Evolutionary conservation across 2,113 vertebrate species (phyloP), one percentile per base, ranked within the genome.

Genomic region (Todiramphus chloris): DNA sequence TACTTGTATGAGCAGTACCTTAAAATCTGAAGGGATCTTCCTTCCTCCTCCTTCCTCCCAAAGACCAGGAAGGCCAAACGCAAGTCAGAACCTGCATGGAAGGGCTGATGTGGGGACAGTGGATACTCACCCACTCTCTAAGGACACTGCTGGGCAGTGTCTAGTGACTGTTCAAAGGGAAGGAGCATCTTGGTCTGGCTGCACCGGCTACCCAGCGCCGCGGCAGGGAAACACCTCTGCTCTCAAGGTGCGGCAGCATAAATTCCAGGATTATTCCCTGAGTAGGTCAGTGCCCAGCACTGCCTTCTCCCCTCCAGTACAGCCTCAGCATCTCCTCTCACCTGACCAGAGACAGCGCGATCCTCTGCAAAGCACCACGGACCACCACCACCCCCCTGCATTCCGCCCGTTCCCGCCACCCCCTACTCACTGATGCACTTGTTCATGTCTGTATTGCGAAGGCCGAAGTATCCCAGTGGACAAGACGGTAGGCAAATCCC

Each of bases 401-500:
- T n/a, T 14, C 1, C 0, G 1, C 59, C 64, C 6, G 0, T 4
- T 27, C 60, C 46, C 83, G 67, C 76, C 79, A 66, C 39, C 43
- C 18, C 30, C 6, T 81, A 98, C 99, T 99, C 98, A 99, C 99
- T 99, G 97, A 98, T 99, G 98, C 99, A 99, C 98, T 99, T 99
- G 98, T 99, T 99, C 98, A 99, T 99, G 94, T 99, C 99, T 4
- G 99, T 99, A 69, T 99, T 99, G 96, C 99, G 99, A 98, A 99
- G 98, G 76, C 99, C 99, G 5, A 99, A 99, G 97, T 99, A 99
- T 87, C 99, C 99, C 93, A 98, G 93, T 0, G 99, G 99, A 95
- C 99, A 99, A 77, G 99, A 99, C 1, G 99, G 98, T 79, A 99
- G 98, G 97, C 99, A 99, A 86, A 99, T 98, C 53, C 99, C 99